Evolutionary conservation across 2,888 invertebrate species (phyloP).

Genomic region (Scaptomyza reducta): DNA sequence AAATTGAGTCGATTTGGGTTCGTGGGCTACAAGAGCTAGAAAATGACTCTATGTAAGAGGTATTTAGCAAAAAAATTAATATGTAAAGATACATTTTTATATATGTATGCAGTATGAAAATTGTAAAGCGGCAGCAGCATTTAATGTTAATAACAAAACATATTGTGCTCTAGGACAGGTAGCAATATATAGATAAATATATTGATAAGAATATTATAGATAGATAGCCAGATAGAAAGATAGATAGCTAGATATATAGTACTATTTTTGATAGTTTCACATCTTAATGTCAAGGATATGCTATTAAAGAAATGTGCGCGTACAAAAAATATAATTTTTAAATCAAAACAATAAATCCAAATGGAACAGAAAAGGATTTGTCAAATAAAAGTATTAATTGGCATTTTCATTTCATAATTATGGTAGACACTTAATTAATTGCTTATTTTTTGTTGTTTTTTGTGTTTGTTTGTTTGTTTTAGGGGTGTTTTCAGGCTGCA

Average conservation of each 20-base stretch:
- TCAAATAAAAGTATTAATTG: constrained; percentile 59
- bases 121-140: constrained; percentile 67
- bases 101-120: constrained; percentile 25
- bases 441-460: constrained; percentile 34
- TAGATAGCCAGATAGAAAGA: constrained; percentile 22
- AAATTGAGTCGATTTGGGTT: constrained; percentile 38
- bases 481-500: constrained; percentile 55
- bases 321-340: constrained; percentile 50
- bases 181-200: constrained; percentile 50
- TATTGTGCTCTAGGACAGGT: constrained; percentile 61
- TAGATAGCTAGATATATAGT: constrained; percentile 23
- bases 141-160: constrained; percentile 70
- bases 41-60: constrained; percentile 37
- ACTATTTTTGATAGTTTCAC: constrained; percentile 34
- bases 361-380: constrained; percentile 44
- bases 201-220: constrained; percentile 3
- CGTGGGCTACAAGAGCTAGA: constrained; percentile 41
- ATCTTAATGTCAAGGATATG: constrained; percentile 37
- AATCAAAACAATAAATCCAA: constrained; percentile 30
- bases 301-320: constrained; percentile 46
- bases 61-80: constrained; percentile 18
- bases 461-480: constrained; percentile 40
- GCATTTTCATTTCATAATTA: constrained; percentile 71
- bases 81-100: constrained; percentile 13
- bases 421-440: constrained; percentile 71